Conservation (phyloP, 2,888 invertebrate species). For the Himalopsyche kuldschensis region DNA sequence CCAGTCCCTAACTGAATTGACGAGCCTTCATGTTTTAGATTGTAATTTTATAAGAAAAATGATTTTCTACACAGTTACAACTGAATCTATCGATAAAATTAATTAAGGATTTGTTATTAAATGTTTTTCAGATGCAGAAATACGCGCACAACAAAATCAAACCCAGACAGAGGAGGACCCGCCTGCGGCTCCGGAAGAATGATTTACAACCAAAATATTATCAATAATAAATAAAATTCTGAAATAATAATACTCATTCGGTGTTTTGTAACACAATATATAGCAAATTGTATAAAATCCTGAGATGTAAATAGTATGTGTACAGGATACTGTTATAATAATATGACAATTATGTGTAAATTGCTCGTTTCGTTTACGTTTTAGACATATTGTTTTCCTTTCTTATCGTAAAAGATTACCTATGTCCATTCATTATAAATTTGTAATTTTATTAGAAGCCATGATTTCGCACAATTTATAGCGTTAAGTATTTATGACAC, state of each 20-base stretch:
- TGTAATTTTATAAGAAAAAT: too few relatives aligned
- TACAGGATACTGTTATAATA: slow-evolving; percentile 12
- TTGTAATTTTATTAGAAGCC: slow-evolving; percentile 31
- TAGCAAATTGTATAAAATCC: slow-evolving; percentile 13
- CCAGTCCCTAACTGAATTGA: too few relatives aligned
- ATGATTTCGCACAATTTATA: slow-evolving; percentile 34
- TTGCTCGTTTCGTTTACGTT: not conserved
- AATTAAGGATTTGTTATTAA: slow-evolving; percentile 2
- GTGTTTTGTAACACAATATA: slow-evolving; percentile 7
- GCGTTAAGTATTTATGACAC: slow-evolving; percentile 19
- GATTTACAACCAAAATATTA: slow-evolving; percentile 41
- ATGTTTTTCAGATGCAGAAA: slow-evolving; percentile 58
- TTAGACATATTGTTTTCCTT: not conserved
- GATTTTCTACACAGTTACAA: not conserved
- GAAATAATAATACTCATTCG: slow-evolving; percentile 34
- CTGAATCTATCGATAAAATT: not conserved
- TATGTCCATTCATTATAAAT: slow-evolving; percentile 20
- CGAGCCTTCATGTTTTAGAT: too few relatives aligned
- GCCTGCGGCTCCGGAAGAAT: slow-evolving; percentile 53
- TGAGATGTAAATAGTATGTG: slow-evolving; percentile 21
- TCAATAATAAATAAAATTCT: slow-evolving; percentile 31
- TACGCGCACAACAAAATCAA: slow-evolving; percentile 50
- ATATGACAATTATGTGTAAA: slow-evolving; percentile 1
- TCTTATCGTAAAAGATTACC: not conserved
- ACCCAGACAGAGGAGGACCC: slow-evolving; percentile 49